These are phyloP conservation scores for Sebastes wilsoni DNA, from an alignment of 2,797 vertebrate genomes.

Conservation along the genomic window DNA sequence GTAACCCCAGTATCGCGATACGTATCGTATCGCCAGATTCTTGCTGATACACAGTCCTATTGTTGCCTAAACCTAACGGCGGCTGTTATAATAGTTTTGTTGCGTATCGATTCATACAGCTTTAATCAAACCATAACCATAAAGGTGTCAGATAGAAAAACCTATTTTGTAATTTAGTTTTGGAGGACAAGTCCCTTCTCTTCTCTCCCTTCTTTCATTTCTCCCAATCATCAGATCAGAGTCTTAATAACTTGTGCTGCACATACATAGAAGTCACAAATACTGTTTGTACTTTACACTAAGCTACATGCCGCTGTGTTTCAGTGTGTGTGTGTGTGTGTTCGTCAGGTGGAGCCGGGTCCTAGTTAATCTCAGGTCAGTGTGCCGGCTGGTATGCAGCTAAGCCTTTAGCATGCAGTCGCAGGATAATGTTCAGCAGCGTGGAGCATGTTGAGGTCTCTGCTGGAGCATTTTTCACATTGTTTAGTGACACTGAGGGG, in stretches of 20 bases:
- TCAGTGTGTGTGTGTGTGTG: constrained; percentile 6
- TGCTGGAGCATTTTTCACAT: constrained; percentile 35
- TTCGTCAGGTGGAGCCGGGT: constrained; percentile 35
- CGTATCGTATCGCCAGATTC: too few species aligned
- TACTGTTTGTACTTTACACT: constrained; percentile 27
- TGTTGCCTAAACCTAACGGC: too few species aligned
- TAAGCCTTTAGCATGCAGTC: constrained; percentile 60
- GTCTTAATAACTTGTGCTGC: constrained; percentile 11
- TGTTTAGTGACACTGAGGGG: constrained; percentile 13
- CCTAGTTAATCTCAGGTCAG: constrained; percentile 61
- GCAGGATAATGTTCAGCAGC: constrained; percentile 52
- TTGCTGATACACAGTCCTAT: too few species aligned
- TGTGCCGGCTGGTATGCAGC: constrained; percentile 60
- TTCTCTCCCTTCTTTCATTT: not conserved
- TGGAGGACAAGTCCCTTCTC: not conserved
- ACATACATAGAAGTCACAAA: constrained; percentile 8
- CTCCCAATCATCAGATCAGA: constrained; percentile 2
- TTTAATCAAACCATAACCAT: not conserved
- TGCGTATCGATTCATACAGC: not conserved
- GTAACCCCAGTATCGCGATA: too few species aligned
- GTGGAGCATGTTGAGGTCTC: constrained; percentile 3
- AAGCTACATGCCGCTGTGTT: not conserved
- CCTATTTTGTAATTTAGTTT: not conserved
- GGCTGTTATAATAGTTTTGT: too few species aligned
- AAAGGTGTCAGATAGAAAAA: too few species aligned